Conservation (phyloP, 2,113 vertebrate genomes). For the Limnothrissa miodon region DNA sequence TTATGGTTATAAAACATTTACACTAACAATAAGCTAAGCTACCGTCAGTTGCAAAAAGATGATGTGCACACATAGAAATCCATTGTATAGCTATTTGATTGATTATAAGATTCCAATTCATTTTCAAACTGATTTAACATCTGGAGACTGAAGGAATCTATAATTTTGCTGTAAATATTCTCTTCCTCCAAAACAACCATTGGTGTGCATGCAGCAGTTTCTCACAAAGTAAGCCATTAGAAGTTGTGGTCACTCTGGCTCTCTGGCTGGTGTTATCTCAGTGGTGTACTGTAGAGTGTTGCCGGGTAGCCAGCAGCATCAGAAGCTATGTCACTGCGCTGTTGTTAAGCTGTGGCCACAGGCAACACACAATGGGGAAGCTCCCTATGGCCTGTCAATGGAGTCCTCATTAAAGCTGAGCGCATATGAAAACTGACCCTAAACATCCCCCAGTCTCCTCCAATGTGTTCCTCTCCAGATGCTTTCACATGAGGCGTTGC, state of each 20-base stretch:
- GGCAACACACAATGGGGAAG: not conserved
- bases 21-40: too few species aligned
- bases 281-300: not conserved
- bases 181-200: too few species aligned
- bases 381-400: not conserved
- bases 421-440: not conserved
- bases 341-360: not conserved
- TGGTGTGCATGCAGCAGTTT: not conserved
- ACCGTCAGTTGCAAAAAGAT: too few species aligned
- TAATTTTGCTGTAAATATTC: too few species aligned
- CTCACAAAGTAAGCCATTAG: not conserved
- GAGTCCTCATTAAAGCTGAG: constrained; percentile 7
- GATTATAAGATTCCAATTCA: too few species aligned
- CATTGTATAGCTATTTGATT: too few species aligned
- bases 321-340: not conserved
- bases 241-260: not conserved
- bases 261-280: not conserved
- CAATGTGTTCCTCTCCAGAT: constrained; percentile 15
- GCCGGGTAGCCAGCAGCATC: not conserved
- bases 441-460: not conserved
- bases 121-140: too few species aligned
- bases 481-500: not conserved
- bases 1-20: too few species aligned
- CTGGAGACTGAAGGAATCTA: too few species aligned
- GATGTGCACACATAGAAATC: too few species aligned